Percentiles rank a stretch among this genome's conserved stretches.
Conservation (phyloP, 2,888 invertebrate species). For the Netelia fuscicornis region DNA sequence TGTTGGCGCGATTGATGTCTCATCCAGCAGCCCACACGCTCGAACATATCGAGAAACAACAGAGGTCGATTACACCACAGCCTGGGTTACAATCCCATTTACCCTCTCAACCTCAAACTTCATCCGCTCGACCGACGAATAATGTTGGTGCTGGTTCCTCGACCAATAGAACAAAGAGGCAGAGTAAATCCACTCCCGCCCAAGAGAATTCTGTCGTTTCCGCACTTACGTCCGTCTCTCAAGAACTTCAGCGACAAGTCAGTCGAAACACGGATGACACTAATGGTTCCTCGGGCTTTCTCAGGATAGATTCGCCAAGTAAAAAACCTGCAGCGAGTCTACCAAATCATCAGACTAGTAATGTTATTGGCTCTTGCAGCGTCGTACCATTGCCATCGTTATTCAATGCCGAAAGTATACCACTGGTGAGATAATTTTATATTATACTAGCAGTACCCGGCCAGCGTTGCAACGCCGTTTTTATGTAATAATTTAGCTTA, state of each 20-base stretch:
- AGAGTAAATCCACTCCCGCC: conserved; percentile 68
- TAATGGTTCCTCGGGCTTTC: conserved; percentile 79
- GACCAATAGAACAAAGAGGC: conserved; percentile 76
- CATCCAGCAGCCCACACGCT: conserved; percentile 92
- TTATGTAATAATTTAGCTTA: no score
- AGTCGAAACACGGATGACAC: conserved; percentile 74
- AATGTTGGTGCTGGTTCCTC: conserved; percentile 67
- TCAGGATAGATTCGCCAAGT: conserved; percentile 83
- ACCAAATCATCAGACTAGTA: conserved; percentile 74
- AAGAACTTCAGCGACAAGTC: conserved; percentile 71
- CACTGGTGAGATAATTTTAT: conserved; percentile 16
- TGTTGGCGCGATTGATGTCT: conserved; percentile 92
- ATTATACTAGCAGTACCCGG: no score
- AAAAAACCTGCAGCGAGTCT: conserved; percentile 67
- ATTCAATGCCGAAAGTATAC: conserved; percentile 68
- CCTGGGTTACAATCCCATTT: conserved; percentile 71
- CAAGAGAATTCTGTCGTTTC: conserved; percentile 72
- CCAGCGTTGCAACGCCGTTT: no score
- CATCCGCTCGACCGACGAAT: conserved; percentile 69
- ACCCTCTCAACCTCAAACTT: conserved; percentile 72
- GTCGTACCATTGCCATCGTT: conserved; percentile 78
- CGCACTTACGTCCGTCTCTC: conserved; percentile 73
- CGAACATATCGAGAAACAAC: conserved; percentile 95
- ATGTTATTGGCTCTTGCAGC: conserved; percentile 70
- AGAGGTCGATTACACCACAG: conserved; percentile 91